Percentiles rank a stretch among this genome's conserved stretches.
phyloP scores from a whole-genome alignment of 2,113 vertebrate species.

The Zosterops japonicus region DNA sequence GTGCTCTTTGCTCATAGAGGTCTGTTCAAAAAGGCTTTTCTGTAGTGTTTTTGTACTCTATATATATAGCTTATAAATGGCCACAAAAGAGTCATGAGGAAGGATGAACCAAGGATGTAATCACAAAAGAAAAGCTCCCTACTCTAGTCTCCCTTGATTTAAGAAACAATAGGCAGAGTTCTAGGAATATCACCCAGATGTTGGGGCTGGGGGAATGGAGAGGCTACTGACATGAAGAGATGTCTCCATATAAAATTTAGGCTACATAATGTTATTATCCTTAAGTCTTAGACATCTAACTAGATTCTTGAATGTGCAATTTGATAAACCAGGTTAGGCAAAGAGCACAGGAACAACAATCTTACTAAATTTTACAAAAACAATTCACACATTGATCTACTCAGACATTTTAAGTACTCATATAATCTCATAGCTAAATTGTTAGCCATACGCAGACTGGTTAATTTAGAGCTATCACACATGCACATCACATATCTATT shows the following conservation, averaged over 20 bases:
- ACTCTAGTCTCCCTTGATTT: not conserved
- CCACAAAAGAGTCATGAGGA: not conserved
- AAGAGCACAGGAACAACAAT: not conserved
- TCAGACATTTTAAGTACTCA: not conserved
- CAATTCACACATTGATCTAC: not conserved
- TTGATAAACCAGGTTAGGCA: not conserved
- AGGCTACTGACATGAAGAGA: not conserved
- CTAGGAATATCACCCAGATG: not conserved
- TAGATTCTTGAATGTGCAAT: not conserved
- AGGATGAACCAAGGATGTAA: not conserved
- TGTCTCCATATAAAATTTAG: not conserved
- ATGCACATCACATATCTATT: too few species aligned
- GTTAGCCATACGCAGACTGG: not conserved
- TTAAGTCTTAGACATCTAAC: not conserved
- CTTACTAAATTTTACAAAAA: not conserved
- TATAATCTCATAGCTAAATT: not conserved
- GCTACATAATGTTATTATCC: not conserved
- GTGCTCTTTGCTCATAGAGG: not conserved
- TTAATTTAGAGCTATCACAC: not conserved
- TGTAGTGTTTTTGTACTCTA: not conserved
- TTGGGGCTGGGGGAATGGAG: not conserved
- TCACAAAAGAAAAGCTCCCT: not conserved
- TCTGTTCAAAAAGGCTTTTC: not conserved
- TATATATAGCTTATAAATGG: not conserved
- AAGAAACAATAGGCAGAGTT: not conserved